Conservation (phyloP, 2,113 vertebrate genomes). For the Calyptomena viridis region DNA sequence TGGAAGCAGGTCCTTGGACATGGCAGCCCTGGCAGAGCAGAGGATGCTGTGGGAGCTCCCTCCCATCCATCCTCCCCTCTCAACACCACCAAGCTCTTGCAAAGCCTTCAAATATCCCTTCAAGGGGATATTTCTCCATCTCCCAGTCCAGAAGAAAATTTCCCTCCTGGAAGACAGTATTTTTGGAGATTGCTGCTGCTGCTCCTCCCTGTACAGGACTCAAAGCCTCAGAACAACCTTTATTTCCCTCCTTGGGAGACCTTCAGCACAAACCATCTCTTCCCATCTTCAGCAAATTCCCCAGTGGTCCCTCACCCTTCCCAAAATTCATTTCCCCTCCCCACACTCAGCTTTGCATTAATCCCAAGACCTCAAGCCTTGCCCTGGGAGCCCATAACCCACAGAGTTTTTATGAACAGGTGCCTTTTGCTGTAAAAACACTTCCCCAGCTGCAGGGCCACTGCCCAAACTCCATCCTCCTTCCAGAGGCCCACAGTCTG, state of each 20-base stretch:
- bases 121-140: no score
- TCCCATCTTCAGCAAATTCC: neutral
- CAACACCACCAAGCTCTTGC: neutral
- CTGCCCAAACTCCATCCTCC: neutral
- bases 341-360: neutral
- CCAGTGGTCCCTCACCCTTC: neutral
- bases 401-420: fast-evolving
- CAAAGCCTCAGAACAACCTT: neutral
- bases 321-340: fast-evolving
- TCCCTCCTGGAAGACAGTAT: neutral
- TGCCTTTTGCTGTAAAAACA: neutral
- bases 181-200: neutral
- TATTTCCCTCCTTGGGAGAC: neutral
- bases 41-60: neutral
- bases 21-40: fast-evolving
- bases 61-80: neutral
- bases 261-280: neutral
- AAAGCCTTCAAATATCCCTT: neutral
- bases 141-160: neutral
- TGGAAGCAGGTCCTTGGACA: neutral
- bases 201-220: fast-evolving
- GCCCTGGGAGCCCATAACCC: neutral
- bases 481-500: fast-evolving
- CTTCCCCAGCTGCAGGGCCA: neutral
- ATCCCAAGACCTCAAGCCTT: neutral